Percentiles rank a stretch among this genome's conserved stretches.
phyloP scores from a whole-genome alignment of 2,888 invertebrate species.

The Germaria angustata region DNA sequence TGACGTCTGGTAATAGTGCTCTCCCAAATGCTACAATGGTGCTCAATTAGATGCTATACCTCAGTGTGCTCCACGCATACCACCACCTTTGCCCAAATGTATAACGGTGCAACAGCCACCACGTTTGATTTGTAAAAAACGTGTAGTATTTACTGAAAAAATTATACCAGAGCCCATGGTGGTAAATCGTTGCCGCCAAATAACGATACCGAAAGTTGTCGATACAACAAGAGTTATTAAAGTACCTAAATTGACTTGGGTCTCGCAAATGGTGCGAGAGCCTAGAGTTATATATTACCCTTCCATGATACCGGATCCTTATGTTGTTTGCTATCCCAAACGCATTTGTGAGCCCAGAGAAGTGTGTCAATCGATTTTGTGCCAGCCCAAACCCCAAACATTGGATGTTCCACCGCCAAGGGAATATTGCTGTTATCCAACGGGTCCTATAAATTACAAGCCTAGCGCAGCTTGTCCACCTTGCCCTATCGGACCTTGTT shows the following conservation, averaged over 20 bases:
- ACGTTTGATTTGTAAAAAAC: slow-evolving; percentile 76
- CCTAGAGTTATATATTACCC: slow-evolving; percentile 77
- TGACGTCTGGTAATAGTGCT: slow-evolving; percentile 70
- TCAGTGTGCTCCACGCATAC: slow-evolving; percentile 76
- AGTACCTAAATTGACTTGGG: slow-evolving; percentile 76
- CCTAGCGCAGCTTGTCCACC: slow-evolving; percentile 75
- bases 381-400: slow-evolving; percentile 78
- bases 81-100: slow-evolving; percentile 76
- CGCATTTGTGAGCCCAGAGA: slow-evolving; percentile 76
- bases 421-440: slow-evolving; percentile 77
- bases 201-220: slow-evolving; percentile 77
- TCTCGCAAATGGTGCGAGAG: slow-evolving; percentile 77
- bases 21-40: slow-evolving; percentile 76
- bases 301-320: slow-evolving; percentile 76
- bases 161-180: slow-evolving; percentile 76
- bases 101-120: slow-evolving; percentile 78
- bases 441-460: slow-evolving; percentile 75
- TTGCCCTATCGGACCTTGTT: slow-evolving; percentile 72
- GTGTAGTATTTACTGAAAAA: slow-evolving; percentile 77
- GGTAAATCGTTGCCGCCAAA: slow-evolving; percentile 75
- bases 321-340: slow-evolving; percentile 77
- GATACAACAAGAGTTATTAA: slow-evolving; percentile 76
- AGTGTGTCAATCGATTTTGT: slow-evolving; percentile 77
- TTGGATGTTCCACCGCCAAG: slow-evolving; percentile 77
- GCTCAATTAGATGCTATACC: slow-evolving; percentile 76